Conservation (phyloP, 2,888 invertebrate genomes). For the Trichopria drosophilae region DNA sequence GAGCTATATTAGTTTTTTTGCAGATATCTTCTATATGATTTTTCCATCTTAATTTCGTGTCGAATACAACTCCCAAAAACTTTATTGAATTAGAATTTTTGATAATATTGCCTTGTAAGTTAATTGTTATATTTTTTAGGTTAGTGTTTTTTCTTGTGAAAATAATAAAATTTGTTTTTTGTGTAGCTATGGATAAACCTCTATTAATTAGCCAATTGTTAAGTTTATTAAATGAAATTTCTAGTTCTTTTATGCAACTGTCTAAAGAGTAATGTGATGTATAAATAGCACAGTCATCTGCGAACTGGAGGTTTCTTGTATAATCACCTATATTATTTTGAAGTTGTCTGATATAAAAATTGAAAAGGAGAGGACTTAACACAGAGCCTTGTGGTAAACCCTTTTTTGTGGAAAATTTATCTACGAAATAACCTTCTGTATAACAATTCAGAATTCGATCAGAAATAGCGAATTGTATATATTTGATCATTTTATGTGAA, state of each 20-base stretch:
- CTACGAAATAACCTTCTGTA: not conserved
- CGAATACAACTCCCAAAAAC: too few species aligned
- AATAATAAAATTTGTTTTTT: not conserved
- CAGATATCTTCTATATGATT: not conserved
- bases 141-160: not conserved
- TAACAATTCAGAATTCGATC: not conserved
- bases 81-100: not conserved
- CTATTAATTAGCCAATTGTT: not conserved
- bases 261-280: too few species aligned
- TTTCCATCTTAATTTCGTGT: not conserved
- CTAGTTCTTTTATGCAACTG: conserved; percentile 6
- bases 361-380: too few species aligned
- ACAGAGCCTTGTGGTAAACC: too few species aligned
- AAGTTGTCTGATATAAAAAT: too few species aligned
- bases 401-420: conserved; percentile 2
- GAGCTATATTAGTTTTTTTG: not conserved
- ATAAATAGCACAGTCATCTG: too few species aligned
- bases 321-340: too few species aligned
- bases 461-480: not conserved
- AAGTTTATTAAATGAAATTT: not conserved
- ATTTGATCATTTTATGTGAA: conserved; percentile 1
- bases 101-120: too few species aligned
- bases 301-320: too few species aligned
- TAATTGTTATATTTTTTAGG: too few species aligned
- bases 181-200: not conserved